Conservation (phyloP, 2,888 invertebrate genomes). For the Mallateleia sp. region DNA sequence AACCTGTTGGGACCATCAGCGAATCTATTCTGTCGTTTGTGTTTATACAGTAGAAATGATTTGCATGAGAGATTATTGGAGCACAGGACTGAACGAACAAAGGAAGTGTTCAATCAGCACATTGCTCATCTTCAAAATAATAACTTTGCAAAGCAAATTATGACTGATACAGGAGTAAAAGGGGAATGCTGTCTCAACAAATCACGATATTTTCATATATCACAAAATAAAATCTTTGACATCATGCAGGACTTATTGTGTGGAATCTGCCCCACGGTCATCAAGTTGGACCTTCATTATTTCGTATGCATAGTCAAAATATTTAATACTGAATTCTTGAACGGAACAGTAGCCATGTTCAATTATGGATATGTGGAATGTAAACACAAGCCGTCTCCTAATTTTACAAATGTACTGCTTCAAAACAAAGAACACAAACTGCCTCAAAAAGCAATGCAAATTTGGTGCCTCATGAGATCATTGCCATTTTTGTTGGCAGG, state of each 20-base stretch:
- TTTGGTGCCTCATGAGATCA: constrained; percentile 70
- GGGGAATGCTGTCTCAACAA: constrained; percentile 54
- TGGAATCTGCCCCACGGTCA: constrained; percentile 70
- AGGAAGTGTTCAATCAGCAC: constrained; percentile 46
- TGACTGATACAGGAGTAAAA: constrained; percentile 50
- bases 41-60: constrained; percentile 36
- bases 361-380: constrained; percentile 64
- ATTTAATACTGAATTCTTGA: constrained; percentile 58
- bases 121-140: constrained; percentile 11
- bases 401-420: no score
- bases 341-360: constrained; percentile 61
- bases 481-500: constrained; percentile 72
- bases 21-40: constrained; percentile 62
- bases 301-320: constrained; percentile 5
- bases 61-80: constrained; percentile 9
- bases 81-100: constrained; percentile 27
- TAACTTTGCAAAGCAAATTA: constrained; percentile 15
- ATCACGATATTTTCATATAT: constrained; percentile 44
- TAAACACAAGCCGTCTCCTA: constrained; percentile 73
- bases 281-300: constrained; percentile 63
- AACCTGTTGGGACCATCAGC: constrained; percentile 62
- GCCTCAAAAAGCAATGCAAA: constrained; percentile 78
- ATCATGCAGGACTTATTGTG: constrained; percentile 51
- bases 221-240: constrained; percentile 59
- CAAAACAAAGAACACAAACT: no score